These are phyloP conservation scores for Epinotia nisella DNA, from an alignment of 2,888 invertebrate genomes.

Conservation along the genomic window DNA sequence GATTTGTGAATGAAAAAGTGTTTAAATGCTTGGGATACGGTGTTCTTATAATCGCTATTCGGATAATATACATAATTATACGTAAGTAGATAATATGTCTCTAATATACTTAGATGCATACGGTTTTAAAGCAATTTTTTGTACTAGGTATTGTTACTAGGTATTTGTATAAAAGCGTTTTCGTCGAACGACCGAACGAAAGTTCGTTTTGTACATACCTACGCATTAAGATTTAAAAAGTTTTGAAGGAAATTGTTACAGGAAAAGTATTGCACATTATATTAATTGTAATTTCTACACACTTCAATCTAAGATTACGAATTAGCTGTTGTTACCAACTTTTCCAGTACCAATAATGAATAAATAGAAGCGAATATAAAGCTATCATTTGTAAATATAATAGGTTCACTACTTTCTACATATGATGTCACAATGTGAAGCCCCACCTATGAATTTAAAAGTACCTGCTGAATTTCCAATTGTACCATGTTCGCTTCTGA, in stretches of 20 bases:
- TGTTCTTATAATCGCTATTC: constrained; percentile 46
- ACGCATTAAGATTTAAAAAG: constrained; percentile 47
- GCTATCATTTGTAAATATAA: constrained; percentile 49
- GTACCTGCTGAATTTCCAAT: constrained; percentile 80
- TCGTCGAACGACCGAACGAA: constrained; percentile 52
- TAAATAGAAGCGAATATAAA: constrained; percentile 56
- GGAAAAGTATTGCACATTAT: constrained; percentile 56
- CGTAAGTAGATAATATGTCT: constrained; percentile 46
- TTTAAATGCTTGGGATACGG: constrained; percentile 49
- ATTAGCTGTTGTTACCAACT: constrained; percentile 48
- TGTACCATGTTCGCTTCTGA: constrained; percentile 75
- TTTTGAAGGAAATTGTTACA: constrained; percentile 52
- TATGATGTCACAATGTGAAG: constrained; percentile 57
- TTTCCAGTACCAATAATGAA: constrained; percentile 53
- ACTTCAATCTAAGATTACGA: neutral
- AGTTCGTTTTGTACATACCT: constrained; percentile 52
- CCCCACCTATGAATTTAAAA: constrained; percentile 69
- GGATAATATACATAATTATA: constrained; percentile 54
- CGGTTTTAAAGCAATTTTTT: constrained; percentile 43
- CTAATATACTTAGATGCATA: constrained; percentile 43
- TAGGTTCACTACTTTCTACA: constrained; percentile 47
- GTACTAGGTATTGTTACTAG: constrained; percentile 44
- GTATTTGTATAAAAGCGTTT: constrained; percentile 48
- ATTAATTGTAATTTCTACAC: neutral
- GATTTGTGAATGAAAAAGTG: constrained; percentile 57